Evolutionary conservation across 2,888 invertebrate species (phyloP), one percentile per base, ranked within the genome.

Genomic region (Scelioninae gen. 1): DNA sequence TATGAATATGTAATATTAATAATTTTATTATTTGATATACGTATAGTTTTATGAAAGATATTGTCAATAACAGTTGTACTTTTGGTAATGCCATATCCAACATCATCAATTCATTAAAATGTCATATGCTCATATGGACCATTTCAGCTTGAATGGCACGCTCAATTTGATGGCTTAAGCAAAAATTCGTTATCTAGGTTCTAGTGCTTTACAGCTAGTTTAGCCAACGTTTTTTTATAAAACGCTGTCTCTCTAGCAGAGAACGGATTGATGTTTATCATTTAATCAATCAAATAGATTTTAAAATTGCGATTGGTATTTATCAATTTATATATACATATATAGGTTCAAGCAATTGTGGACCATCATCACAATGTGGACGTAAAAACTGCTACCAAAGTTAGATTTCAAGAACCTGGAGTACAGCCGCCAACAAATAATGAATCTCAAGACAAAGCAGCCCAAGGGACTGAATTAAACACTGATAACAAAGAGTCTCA

Each of bases 281-380:
- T 72, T 82, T 65, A 56, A 69, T 69, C 68, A 68, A 31, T 31
- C 43, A 43, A 10, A 5, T 34, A 15, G 23, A 29, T 0, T 47
- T 6, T 8, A 15, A n/a, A 7, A 49, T 29, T 34, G 11, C 40
- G 8, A 23, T n/a, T 13, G 4, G n/a, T 23, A 53, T 47, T 60
- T 31, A 63, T 51, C 7, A 45, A 45, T 13, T n/a, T n/a, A n/a
- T 16, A 29, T 66, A n/a, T 58, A 34, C 13, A 23, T 23, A 45
- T 76, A 49, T 93, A 98, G 98, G 97, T 98, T 65, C 98, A 98
- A 94, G 96, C 97, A 65, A 98, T 98, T 89, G 96, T 98, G 84
- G 98, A 98, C 93, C 96, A 97, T 90, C 97, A 97, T 91, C 96
- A 96, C 85, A 95, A 96, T 89, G 94, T 95, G 83, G 94, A 94